These are phyloP conservation scores for Brachionus paranguensis DNA, from an alignment of 1,140 invertebrate species.

Conservation along the genomic window DNA sequence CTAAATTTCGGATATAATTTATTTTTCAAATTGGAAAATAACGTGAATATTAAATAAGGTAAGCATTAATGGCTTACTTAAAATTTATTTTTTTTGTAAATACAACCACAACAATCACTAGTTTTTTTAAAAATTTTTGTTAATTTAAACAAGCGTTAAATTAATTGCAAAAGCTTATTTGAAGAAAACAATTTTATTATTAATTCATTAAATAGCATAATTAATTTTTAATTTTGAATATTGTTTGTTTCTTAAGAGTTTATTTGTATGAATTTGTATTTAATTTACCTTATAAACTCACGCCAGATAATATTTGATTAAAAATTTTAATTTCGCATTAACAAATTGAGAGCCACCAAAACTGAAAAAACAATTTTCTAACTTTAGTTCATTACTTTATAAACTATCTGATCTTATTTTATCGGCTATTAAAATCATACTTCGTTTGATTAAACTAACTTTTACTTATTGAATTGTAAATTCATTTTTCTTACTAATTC, in stretches of 20 bases:
- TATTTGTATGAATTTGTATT: not conserved
- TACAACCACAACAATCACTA: too few relatives aligned
- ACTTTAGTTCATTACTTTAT: not conserved
- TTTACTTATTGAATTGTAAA: not conserved
- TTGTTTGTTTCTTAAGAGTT: not conserved
- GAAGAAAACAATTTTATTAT: too few relatives aligned
- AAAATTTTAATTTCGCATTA: not conserved
- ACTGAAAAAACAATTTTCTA: not conserved
- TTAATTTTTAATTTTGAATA: too few relatives aligned
- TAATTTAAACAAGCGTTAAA: too few relatives aligned
- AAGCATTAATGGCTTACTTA: too few relatives aligned
- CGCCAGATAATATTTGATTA: not conserved
- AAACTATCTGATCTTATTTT: not conserved
- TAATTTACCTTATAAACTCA: not conserved
- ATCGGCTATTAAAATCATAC: not conserved
- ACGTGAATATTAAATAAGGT: too few relatives aligned
- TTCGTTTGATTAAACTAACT: not conserved
- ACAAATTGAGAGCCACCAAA: not conserved
- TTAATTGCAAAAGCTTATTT: too few relatives aligned
- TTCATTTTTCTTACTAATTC: not conserved
- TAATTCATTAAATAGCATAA: too few relatives aligned
- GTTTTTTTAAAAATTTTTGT: too few relatives aligned
- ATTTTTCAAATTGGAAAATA: too few relatives aligned
- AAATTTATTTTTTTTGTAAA: too few relatives aligned
- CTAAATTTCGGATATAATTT: too few relatives aligned